Conservation (phyloP, 1,140 invertebrate species). For the Tigriopus japonicus region DNA sequence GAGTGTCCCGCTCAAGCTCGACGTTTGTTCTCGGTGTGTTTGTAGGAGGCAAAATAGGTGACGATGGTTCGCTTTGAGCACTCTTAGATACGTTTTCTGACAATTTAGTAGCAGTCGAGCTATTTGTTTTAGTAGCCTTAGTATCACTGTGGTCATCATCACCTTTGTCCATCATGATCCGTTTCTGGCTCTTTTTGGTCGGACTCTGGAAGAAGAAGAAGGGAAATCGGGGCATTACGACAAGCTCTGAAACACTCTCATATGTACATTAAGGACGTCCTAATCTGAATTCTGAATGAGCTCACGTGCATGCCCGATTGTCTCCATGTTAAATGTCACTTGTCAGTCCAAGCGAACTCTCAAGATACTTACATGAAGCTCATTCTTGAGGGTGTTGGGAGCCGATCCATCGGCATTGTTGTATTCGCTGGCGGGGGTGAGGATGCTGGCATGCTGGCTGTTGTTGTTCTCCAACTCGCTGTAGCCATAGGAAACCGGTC, state of each 20-base stretch:
- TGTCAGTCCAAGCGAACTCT: neutral
- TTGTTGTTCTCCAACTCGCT: conserved; percentile 11
- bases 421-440: neutral
- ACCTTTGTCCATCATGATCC: too few species aligned
- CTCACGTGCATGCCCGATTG: neutral
- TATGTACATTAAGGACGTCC: neutral
- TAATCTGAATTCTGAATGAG: neutral
- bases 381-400: neutral
- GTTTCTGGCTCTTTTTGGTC: too few species aligned
- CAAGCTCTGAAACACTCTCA: too few species aligned
- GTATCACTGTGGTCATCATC: too few species aligned
- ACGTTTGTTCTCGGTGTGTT: neutral
- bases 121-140: too few species aligned
- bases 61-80: too few species aligned
- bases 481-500: conserved; percentile 11
- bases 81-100: too few species aligned
- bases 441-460: neutral
- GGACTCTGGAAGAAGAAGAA: too few species aligned
- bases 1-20: neutral
- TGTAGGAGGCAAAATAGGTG: neutral
- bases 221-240: too few species aligned
- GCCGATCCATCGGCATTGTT: neutral
- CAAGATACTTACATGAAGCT: neutral
- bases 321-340: neutral
- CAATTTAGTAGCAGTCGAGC: too few species aligned